Percentiles rank a stretch among this genome's conserved stretches.
Conservation (phyloP, 2,888 invertebrate species). For the Cabera pusaria region DNA sequence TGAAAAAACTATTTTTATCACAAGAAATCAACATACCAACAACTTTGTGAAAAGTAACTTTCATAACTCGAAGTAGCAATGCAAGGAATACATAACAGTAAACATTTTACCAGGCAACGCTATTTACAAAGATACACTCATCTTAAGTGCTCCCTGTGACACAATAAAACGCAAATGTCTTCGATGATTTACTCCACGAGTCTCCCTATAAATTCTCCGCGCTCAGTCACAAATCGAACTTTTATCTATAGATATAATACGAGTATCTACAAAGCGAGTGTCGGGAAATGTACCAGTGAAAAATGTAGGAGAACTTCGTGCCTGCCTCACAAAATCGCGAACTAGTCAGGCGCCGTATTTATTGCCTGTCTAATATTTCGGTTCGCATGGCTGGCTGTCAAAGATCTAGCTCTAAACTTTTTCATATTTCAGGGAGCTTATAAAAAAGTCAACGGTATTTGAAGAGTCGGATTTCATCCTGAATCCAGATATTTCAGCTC, state of each 20-base stretch:
- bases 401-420: slow-evolving; percentile 4
- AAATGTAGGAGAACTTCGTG: slow-evolving; percentile 1
- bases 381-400: slow-evolving; percentile 5
- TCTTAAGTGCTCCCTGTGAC: slow-evolving; percentile 17
- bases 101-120: background rate
- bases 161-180: slow-evolving; percentile 22
- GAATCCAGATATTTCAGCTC: slow-evolving; percentile 38
- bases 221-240: slow-evolving; percentile 18
- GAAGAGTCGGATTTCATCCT: slow-evolving; percentile 35
- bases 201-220: slow-evolving; percentile 11
- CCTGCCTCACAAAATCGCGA: slow-evolving; percentile 1
- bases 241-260: slow-evolving; percentile 14
- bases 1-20: no score
- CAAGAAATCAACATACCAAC: no score
- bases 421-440: slow-evolving; percentile 37
- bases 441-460: slow-evolving; percentile 40
- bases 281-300: slow-evolving; percentile 9
- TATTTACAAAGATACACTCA: slow-evolving; percentile 9
- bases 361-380: slow-evolving; percentile 1
- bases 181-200: slow-evolving; percentile 17
- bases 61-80: no score
- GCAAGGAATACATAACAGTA: no score
- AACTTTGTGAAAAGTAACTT: no score
- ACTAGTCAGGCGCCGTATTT: slow-evolving; percentile 3
- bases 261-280: slow-evolving; percentile 12